A percentile compares a stretch with the other conserved stretches of the same genome.
These are phyloP conservation scores for Zaprionus ornatus DNA, from an alignment of 1,140 invertebrate species.

Conservation along the genomic window DNA sequence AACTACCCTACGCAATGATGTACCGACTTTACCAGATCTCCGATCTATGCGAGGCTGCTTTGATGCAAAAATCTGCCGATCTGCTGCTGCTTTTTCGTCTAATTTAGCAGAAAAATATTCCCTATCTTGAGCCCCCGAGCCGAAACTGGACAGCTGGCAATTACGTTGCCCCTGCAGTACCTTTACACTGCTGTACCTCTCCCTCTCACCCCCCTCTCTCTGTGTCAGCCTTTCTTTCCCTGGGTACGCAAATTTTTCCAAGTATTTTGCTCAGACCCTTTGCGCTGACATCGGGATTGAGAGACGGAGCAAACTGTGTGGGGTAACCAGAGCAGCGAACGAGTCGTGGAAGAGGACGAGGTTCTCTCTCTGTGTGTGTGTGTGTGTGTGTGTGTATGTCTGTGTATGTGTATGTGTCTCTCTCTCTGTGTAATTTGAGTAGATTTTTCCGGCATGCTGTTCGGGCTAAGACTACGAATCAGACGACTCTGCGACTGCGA, in stretches of 20 bases:
- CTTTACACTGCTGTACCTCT: not conserved
- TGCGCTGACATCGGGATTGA: not conserved
- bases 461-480: conserved; percentile 44
- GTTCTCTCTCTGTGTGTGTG: conserved; percentile 38
- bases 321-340: conserved; percentile 27
- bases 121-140: conserved; percentile 13
- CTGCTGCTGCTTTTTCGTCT: conserved; percentile 39
- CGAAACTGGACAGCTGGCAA: conserved; percentile 69
- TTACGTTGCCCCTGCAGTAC: conserved; percentile 18
- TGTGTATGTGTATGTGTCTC: conserved; percentile 36
- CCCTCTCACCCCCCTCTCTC: not conserved
- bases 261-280: conserved; percentile 62
- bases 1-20: conserved; percentile 39
- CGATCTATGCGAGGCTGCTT: conserved; percentile 51
- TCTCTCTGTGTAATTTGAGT: conserved; percentile 68
- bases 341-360: conserved; percentile 32
- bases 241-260: conserved; percentile 71
- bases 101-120: conserved; percentile 64
- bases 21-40: conserved; percentile 34
- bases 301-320: conserved; percentile 24
- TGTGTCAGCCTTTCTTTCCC: not conserved
- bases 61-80: conserved; percentile 39
- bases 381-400: conserved; percentile 32
- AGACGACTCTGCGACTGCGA: conserved; percentile 22
- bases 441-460: conserved; percentile 79